phyloP scores from a whole-genome alignment of 1,140 invertebrate genomes.

The Aplysia californica region DNA sequence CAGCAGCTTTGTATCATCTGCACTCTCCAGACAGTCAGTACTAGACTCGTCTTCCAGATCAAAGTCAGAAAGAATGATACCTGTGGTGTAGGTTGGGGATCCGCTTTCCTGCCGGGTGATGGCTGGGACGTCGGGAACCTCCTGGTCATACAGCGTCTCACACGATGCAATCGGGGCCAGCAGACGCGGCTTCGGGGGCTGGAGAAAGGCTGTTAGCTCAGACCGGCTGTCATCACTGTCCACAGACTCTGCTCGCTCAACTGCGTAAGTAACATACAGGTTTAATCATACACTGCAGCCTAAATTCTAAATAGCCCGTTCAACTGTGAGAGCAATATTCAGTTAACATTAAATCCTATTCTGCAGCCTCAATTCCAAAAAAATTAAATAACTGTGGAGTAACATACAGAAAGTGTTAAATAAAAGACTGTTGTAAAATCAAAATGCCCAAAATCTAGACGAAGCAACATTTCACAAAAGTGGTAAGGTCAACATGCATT shows the following conservation, averaged over 20 bases:
- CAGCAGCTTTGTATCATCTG: conserved; percentile 50
- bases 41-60: conserved; percentile 50
- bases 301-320: no score
- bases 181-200: conserved; percentile 45
- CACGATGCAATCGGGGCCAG: conserved; percentile 66
- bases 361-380: no score
- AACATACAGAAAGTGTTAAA: no score
- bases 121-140: conserved; percentile 46
- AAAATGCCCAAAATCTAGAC: no score
- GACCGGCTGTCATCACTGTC: conserved; percentile 56
- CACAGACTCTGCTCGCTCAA: conserved; percentile 49
- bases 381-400: background rate
- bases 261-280: no score
- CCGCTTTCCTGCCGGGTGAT: conserved; percentile 46
- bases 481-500: no score
- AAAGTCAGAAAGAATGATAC: conserved; percentile 44
- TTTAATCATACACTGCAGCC: no score
- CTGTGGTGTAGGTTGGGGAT: conserved; percentile 30
- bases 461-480: no score
- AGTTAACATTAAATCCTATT: no score
- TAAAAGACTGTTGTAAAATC: no score
- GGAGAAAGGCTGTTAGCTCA: conserved; percentile 45
- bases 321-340: no score
- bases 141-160: conserved; percentile 63
- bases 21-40: conserved; percentile 49